These are phyloP conservation scores for Botia almorhae DNA, from an alignment of 2,797 vertebrate species.

Conservation along the genomic window DNA sequence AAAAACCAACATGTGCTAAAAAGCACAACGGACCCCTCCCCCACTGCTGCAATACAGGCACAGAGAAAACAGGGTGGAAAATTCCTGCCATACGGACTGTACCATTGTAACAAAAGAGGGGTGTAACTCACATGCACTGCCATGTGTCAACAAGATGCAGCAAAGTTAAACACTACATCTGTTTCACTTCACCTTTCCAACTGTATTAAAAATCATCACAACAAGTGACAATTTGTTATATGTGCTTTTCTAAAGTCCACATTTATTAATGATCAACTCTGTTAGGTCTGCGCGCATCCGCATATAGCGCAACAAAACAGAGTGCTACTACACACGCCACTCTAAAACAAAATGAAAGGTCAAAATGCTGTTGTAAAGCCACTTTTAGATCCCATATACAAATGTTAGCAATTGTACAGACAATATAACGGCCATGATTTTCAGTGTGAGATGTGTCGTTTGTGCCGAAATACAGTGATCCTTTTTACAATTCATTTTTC, in stretches of 20 bases:
- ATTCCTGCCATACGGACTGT: slow-evolving; percentile 71
- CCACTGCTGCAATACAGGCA: slow-evolving; percentile 56
- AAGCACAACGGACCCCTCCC: slow-evolving; percentile 50
- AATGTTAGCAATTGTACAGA: background rate
- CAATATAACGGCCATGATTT: background rate
- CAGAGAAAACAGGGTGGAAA: slow-evolving; percentile 72
- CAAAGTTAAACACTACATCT: slow-evolving; percentile 14
- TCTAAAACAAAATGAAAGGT: background rate
- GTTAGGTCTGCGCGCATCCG: background rate
- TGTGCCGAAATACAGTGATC: too few species aligned
- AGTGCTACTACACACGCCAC: background rate
- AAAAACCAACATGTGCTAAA: slow-evolving; percentile 14
- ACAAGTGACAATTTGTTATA: background rate
- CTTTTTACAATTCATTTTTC: too few species aligned
- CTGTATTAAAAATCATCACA: background rate
- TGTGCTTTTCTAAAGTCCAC: too few species aligned
- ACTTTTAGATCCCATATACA: background rate
- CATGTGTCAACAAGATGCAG: slow-evolving; percentile 55
- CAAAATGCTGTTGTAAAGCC: background rate
- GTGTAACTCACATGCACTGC: slow-evolving; percentile 42
- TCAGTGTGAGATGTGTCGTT: background rate
- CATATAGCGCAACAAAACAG: background rate
- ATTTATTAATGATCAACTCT: background rate
- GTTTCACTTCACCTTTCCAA: background rate
- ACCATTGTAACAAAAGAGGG: slow-evolving; percentile 72